A percentile compares a stretch with the other conserved stretches of the same genome.
Conservation (phyloP, 2,888 invertebrate genomes). For the Girardia tigrina region DNA sequence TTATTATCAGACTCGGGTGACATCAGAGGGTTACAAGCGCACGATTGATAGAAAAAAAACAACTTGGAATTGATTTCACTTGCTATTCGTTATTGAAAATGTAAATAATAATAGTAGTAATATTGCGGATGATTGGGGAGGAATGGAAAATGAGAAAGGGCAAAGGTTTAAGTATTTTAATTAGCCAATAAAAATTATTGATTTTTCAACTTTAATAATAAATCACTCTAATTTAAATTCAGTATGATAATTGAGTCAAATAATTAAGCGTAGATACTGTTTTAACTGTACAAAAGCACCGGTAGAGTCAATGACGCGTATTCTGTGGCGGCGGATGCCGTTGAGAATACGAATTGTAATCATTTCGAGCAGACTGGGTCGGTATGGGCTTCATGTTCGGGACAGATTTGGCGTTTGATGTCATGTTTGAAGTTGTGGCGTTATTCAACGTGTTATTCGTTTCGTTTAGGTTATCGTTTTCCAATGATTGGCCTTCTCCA, state of each 20-base stretch:
- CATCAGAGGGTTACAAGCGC: no score
- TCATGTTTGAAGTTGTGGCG: not conserved
- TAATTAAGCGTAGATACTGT: constrained; percentile 3
- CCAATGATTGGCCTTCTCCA: constrained; percentile 27
- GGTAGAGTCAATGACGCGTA: constrained; percentile 1
- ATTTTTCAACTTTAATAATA: constrained; percentile 21
- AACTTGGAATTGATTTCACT: no score
- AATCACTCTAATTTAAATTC: constrained; percentile 17
- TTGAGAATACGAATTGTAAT: constrained; percentile 9
- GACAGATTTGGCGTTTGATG: not conserved
- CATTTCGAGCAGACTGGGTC: constrained; percentile 13
- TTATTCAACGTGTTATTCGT: not conserved
- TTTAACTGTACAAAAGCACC: constrained; percentile 23
- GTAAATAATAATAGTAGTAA: no score
- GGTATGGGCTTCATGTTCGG: not conserved
- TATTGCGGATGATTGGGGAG: no score
- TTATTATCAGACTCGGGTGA: no score
- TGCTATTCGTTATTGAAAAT: no score
- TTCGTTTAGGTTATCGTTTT: not conserved
- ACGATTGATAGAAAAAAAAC: no score
- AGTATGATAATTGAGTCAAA: constrained; percentile 18
- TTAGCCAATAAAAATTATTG: not conserved
- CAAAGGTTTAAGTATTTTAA: not conserved
- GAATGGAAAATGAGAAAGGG: no score
- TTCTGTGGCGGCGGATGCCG: not conserved